Evolutionary conservation across 1,140 invertebrate species (phyloP), one percentile per base, ranked within the genome.

Genomic region (Drosophila ohnishii): DNA sequence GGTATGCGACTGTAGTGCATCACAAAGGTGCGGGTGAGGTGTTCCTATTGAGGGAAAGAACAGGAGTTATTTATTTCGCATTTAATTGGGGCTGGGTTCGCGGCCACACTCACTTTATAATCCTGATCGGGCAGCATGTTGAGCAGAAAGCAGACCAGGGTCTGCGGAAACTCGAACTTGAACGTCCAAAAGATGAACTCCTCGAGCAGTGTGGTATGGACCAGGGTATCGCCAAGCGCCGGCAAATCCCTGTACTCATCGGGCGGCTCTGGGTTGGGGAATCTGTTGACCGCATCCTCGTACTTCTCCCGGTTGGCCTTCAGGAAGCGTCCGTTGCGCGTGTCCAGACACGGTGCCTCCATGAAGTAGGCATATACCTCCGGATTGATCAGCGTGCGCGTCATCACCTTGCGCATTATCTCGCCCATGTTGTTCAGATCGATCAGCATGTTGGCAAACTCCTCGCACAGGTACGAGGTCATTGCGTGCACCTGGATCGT

Each of bases 111-210:
- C 19, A 96, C 96, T 94, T 99, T 99, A 92, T 99, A 99, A 85
- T 97, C 95, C 57, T 96, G 95, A 93, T 99, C 97, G 4, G 98
- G 98, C 62, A 99, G 92, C 95, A 99, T 97, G 91, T 99, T 98
- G 13, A 99, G 93, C n/a, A 99, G 92, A 48, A 99, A 95, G 88
- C 98, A 99, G 11, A 99, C 97, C 39, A 99, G 94, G 87, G 98
- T 98, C 92, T 99, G 97, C 3, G 98, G 98, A 93, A 99, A 99
- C 92, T 99, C 98, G 92, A 97, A 98, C 90, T 97, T 97, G 28
- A 99, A 97, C 19, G 97, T 98, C 98, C 98, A 99, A 93, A 99
- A 99, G 74, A 99, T 96, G 58, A 99, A 94, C 93, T 99, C 98
- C 92, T 99, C 98, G 19, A 99, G 93, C 77, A 99, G 95, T 0